Base-by-base conservation (phyloP, 2,888 invertebrate species). In the Amiota mariae region DNA sequence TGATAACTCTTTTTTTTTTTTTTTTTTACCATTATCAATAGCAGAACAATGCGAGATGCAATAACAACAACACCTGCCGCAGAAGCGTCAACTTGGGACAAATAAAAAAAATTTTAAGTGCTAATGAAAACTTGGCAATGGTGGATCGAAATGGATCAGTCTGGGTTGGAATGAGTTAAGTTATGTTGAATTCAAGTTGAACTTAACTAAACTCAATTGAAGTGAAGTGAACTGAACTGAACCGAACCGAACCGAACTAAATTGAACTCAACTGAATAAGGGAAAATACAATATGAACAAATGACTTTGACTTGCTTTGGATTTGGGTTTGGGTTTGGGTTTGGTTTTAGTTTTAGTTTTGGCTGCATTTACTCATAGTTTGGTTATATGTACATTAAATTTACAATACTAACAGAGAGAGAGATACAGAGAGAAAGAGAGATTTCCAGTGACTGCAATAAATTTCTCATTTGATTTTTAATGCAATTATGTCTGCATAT, bases 21-120 rank as follows among this genome's bases (percentile, higher is more conserved):
- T 11, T 18, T 36, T 36, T 36, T 36, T 36, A 36, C 36, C 36
- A 36, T 36, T 36, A 6, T 6, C 36, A 36, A 36, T 6, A 36
- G 36, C 6, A 24, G 24, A 24, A 24, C 24, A 24, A 24, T 3
- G 6, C 1, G 24, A 24, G 24, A 24, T 24, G 36, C 54, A 54
- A 54, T 9, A 54, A n/a, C 54, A 54, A 54, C 54, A 54, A 13
- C 54, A 15, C 13, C n/a, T 54, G 54, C 54, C 61, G 13, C 63
- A 63, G 11, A 63, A 46, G 63, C 46, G 46, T 46, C 46, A 46
- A 15, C 63, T 15, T 10, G 63, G 63, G 63, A 63, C 63, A 46
- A 11, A 63, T 63, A 63, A 63, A 63, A 24, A 46, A 63, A 24
- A 46, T 46, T 63, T 63, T 46, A 46, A 63, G 46, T 46, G 63